phyloP scores from a whole-genome alignment of 1,140 invertebrate species.

The Cotesia glomerata region DNA sequence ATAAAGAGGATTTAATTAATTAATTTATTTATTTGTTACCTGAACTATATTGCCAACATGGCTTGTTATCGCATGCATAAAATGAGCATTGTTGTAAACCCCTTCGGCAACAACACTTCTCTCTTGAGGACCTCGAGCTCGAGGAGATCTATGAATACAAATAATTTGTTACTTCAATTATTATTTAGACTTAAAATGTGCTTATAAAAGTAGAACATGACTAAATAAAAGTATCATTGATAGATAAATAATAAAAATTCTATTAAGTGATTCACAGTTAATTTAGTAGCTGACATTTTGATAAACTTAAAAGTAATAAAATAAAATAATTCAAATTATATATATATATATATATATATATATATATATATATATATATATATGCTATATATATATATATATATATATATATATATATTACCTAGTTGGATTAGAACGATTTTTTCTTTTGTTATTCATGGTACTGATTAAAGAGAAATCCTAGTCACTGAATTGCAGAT shows the following conservation, averaged over 20 bases:
- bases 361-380: slow-evolving; percentile 21
- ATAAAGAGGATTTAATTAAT: not conserved
- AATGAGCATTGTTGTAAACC: slow-evolving; percentile 84
- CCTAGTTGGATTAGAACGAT: slow-evolving; percentile 61
- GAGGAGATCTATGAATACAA: slow-evolving; percentile 66
- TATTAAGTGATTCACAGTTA: not conserved
- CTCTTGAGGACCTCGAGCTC: slow-evolving; percentile 62
- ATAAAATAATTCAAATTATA: not conserved
- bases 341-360: slow-evolving; percentile 11
- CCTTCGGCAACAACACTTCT: slow-evolving; percentile 75
- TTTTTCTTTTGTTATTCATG: slow-evolving; percentile 65
- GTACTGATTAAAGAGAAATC: slow-evolving; percentile 52
- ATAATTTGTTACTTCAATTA: not conserved
- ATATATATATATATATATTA: slow-evolving; percentile 35
- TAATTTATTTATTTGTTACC: slow-evolving; percentile 49
- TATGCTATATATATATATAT: no score
- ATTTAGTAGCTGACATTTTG: not conserved
- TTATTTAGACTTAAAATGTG: not conserved
- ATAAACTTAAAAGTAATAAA: not conserved
- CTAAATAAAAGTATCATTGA: not conserved
- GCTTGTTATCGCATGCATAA: slow-evolving; percentile 84
- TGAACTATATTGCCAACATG: slow-evolving; percentile 83
- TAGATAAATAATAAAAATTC: not conserved
- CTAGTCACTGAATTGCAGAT: slow-evolving; percentile 53
- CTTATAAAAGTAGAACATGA: not conserved